Evolutionary conservation across 2,113 vertebrate genomes (phyloP).

Genomic region (Neodontobutis hainanensis): DNA sequence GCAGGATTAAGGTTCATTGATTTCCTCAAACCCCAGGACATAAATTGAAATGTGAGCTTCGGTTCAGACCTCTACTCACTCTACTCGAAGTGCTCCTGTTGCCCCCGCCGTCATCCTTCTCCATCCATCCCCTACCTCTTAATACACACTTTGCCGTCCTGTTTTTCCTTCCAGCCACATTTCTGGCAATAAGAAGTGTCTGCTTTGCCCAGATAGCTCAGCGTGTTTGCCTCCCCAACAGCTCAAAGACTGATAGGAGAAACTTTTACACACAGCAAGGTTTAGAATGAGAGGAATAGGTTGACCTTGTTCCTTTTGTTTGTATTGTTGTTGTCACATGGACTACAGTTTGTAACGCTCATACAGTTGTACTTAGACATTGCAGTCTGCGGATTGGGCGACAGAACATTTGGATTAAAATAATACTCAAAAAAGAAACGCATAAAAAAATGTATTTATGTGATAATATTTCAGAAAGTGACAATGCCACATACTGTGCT

Average conservation of each 20-base stretch:
- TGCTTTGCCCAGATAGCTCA: conserved; percentile 50
- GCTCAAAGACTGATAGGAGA: conserved; percentile 34
- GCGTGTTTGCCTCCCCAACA: conserved; percentile 5
- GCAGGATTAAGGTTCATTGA: conserved; percentile 72
- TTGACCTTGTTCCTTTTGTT: neutral
- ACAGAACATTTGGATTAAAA: too few relatives aligned
- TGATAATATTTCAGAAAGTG: too few relatives aligned
- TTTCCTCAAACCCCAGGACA: conserved; percentile 58
- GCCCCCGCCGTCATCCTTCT: neutral
- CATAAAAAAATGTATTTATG: too few relatives aligned
- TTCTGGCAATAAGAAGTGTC: conserved; percentile 38
- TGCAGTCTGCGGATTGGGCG: neutral
- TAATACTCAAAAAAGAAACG: too few relatives aligned
- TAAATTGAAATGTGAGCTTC: conserved; percentile 67
- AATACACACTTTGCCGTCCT: conserved; percentile 36
- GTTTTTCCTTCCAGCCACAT: conserved; percentile 30
- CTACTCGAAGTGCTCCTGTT: conserved; percentile 23
- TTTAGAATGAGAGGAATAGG: conserved; percentile 19
- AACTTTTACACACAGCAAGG: conserved; percentile 19
- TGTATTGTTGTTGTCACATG: conserved; percentile 6
- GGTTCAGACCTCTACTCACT: conserved; percentile 46
- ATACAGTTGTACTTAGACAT: neutral
- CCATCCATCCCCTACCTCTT: conserved; percentile 44
- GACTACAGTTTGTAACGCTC: conserved; percentile 6
- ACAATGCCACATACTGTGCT: too few relatives aligned